A percentile compares a stretch with the other conserved stretches of the same genome.
Evolutionary conservation across 1,140 invertebrate species (phyloP).

Genomic region (Dendroctonus ponderosae): DNA sequence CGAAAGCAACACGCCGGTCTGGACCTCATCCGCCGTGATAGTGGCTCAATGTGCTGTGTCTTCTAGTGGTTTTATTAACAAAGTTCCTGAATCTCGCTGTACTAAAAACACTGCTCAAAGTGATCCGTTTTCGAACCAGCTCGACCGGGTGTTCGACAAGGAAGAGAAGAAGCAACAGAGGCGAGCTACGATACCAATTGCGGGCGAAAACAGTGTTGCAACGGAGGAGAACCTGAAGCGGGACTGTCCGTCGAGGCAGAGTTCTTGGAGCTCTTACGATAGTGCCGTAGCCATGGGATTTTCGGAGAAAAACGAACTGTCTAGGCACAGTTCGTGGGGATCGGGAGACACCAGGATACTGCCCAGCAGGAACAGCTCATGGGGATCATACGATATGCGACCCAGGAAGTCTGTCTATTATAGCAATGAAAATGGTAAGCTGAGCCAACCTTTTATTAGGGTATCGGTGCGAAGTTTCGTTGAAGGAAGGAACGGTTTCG

Average conservation of each 20-base stretch:
- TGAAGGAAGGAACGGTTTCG: no score
- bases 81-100: constrained; percentile 45
- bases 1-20: no score
- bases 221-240: constrained; percentile 39
- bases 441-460: no score
- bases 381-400: constrained; percentile 70
- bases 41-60: constrained; percentile 41
- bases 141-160: constrained; percentile 70
- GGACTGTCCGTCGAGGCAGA: constrained; percentile 63
- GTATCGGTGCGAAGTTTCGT: no score
- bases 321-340: constrained; percentile 82
- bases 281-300: constrained; percentile 67
- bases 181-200: constrained; percentile 42
- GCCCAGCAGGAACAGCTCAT: constrained; percentile 71
- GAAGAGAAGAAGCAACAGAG: constrained; percentile 63
- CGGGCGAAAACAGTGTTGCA: constrained; percentile 3
- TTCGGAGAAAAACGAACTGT: constrained; percentile 58
- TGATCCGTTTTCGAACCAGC: constrained; percentile 70
- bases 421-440: constrained; percentile 42
- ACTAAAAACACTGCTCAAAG: constrained; percentile 35
- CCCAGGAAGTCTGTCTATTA: constrained; percentile 48
- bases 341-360: constrained; percentile 66
- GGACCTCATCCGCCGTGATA: constrained; percentile 44
- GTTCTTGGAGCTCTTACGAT: constrained; percentile 78
- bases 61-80: constrained; percentile 36